Evolutionary conservation across 2,797 vertebrate species (phyloP), one percentile per base, ranked within the genome.

Genomic region (Nyctalus aviator): DNA sequence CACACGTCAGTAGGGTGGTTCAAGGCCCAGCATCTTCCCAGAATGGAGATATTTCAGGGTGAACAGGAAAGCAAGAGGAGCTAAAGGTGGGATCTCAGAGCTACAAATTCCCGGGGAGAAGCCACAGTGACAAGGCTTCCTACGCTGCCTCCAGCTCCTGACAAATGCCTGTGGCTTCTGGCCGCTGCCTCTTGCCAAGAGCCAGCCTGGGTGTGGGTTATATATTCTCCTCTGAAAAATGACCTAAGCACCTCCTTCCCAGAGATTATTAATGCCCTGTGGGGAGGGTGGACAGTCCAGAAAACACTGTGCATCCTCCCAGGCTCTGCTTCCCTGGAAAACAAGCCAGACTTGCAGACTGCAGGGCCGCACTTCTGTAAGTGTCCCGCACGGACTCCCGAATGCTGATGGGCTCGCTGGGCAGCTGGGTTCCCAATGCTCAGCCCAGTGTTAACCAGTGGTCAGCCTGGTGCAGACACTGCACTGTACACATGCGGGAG

Each of bases 121-220:
- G 68, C 8, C 10, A 30, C 37, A 35, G 9, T 6, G 2, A 23
- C 37, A 46, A 32, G 25, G 23, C 21, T 75, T 86, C 44, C 25
- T 20, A 1, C 0, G 1, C 46, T 12, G 48, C 35, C 30, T 53
- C 23, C 73, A 20, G 6, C 35, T 86, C 78, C 81, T 84, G 77
- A 92, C 76, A 83, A 91, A 95, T 46, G 69, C 27, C 66, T 32
- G 82, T 82, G 18, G 25, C 84, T 20, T 87, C 84, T 8, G 30
- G 72, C 62, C 1, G 0, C n/a, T 44, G 50, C 5, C 6, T 78
- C 91, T 86, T 86, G 84, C 92, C 87, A 53, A 90, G 68, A 84
- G 37, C 50, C 62, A 44, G 90, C 21, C 69, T 90, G 76, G 27
- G 21, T 73, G 48, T 57, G 57, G 62, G 57, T 37, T 64, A 53